phyloP scores from a whole-genome alignment of 1,140 invertebrate species.

The Zaprionus africanus region DNA sequence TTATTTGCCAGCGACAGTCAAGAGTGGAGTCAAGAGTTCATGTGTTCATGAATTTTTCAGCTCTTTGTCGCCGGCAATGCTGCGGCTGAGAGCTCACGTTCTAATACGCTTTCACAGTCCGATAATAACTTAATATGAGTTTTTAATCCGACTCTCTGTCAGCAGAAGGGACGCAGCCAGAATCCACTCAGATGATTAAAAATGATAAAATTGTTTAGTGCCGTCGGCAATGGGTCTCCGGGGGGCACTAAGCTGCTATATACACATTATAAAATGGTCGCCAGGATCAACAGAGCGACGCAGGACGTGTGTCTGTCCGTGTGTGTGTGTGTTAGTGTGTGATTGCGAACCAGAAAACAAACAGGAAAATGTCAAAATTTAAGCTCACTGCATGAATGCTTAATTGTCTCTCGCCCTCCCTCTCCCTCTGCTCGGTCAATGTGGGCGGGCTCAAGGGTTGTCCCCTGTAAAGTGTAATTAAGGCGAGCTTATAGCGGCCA shows the following conservation, averaged over 20 bases:
- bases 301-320: slow-evolving; percentile 52
- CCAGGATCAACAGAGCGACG: slow-evolving; percentile 69
- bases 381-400: slow-evolving; percentile 77
- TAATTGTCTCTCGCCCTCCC: slow-evolving; percentile 70
- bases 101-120: slow-evolving; percentile 25
- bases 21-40: slow-evolving; percentile 26
- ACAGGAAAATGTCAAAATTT: slow-evolving; percentile 80
- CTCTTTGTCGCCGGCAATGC: slow-evolving; percentile 8
- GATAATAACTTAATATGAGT: slow-evolving; percentile 84
- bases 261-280: slow-evolving; percentile 84
- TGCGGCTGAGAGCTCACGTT: background rate
- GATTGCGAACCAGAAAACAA: slow-evolving; percentile 55
- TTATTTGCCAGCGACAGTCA: slow-evolving; percentile 60
- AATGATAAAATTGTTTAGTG: slow-evolving; percentile 84
- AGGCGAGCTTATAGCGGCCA: slow-evolving; percentile 72
- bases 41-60: slow-evolving; percentile 55
- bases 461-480: slow-evolving; percentile 66
- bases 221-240: slow-evolving; percentile 71
- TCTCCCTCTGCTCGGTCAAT: slow-evolving; percentile 3
- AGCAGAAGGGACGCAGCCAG: slow-evolving; percentile 29
- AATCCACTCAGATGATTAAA: slow-evolving; percentile 83
- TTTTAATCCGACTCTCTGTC: slow-evolving; percentile 77
- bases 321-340: slow-evolving; percentile 34
- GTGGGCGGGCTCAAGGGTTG: slow-evolving; percentile 46
- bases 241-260: slow-evolving; percentile 83